phyloP scores from a whole-genome alignment of 92 coral and sea anemone genomes.

The Porites cylindrica region DNA sequence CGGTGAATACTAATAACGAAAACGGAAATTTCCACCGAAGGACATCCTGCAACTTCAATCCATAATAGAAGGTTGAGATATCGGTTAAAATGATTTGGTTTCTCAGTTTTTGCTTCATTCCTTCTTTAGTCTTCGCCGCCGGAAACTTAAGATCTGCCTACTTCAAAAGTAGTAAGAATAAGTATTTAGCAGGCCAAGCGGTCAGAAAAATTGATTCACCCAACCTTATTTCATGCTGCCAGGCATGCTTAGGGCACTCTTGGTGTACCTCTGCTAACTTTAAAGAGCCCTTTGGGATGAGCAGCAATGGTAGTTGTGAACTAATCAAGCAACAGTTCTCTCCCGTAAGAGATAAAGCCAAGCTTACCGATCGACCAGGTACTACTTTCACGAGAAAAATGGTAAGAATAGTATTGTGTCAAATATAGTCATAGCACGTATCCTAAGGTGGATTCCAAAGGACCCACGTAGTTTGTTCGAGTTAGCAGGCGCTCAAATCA shows the following conservation, averaged over 20 bases:
- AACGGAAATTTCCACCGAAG: no score
- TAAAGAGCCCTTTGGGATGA: background rate
- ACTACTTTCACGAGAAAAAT: background rate
- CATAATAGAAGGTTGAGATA: no score
- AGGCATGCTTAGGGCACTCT: background rate
- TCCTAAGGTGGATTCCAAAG: no score
- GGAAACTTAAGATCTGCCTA: background rate
- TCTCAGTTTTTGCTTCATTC: background rate
- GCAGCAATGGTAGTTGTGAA: background rate
- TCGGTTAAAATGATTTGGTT: background rate
- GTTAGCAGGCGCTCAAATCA: no score
- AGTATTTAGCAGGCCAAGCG: background rate
- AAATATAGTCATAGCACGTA: no score
- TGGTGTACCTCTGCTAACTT: slow-evolving; percentile 5
- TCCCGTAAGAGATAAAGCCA: background rate
- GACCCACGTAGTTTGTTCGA: no score
- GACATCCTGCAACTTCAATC: no score
- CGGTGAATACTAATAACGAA: no score
- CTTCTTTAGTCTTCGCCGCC: background rate
- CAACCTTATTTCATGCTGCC: background rate
- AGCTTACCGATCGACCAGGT: background rate
- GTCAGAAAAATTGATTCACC: background rate
- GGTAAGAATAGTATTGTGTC: no score
- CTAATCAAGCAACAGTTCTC: background rate
- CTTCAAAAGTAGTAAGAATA: background rate